These are phyloP conservation scores for Megaleporinus macrocephalus DNA, from an alignment of 2,113 vertebrate genomes.

Conservation along the genomic window DNA sequence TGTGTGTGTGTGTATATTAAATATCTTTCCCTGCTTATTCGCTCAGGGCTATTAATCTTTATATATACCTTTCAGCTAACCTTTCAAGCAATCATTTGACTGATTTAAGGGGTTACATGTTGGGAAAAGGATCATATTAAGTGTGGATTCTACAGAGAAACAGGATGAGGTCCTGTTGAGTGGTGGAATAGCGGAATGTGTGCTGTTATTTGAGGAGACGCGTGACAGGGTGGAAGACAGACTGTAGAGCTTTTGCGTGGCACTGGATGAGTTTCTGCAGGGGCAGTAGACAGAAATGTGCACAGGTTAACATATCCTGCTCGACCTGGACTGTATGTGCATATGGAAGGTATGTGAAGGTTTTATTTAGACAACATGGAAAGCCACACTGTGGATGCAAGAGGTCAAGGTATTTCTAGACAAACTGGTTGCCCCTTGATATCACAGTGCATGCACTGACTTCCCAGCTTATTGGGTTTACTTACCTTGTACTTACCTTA, in stretches of 20 bases:
- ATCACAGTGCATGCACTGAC: not conserved
- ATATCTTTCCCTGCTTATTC: not conserved
- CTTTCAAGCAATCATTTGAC: not conserved
- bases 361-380: constrained; percentile 45
- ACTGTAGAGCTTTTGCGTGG: not conserved
- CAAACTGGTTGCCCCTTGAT: constrained; percentile 9
- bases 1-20: too few relatives aligned
- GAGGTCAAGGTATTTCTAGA: constrained; percentile 31
- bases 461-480: not conserved
- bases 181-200: constrained; percentile 10
- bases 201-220: not conserved
- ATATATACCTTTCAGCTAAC: constrained; percentile 17
- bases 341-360: constrained; percentile 22
- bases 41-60: not conserved
- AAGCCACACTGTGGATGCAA: constrained; percentile 32
- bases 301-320: constrained; percentile 15
- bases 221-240: not conserved
- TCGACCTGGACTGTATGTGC: constrained; percentile 40
- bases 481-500: not conserved
- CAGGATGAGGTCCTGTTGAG: constrained; percentile 24
- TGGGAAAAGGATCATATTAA: not conserved
- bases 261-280: not conserved
- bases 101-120: constrained; percentile 8
- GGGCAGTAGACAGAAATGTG: not conserved
- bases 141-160: constrained; percentile 24